Base-by-base conservation (phyloP, 2,888 invertebrate genomes). In the Xanthia icteritia region DNA sequence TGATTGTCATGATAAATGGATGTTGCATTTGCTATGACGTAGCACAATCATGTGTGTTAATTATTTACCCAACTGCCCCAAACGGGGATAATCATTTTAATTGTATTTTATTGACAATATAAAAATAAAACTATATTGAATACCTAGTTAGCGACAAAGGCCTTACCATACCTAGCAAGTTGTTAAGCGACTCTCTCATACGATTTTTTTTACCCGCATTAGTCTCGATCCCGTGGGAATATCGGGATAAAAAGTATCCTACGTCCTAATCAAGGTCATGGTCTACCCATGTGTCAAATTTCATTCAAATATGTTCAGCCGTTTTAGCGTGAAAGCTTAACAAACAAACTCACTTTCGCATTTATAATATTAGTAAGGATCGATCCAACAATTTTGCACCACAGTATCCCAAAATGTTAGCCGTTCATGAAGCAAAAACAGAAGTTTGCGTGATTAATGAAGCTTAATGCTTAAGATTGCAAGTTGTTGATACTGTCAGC, bases 391-490 rank as follows among this genome's bases (percentile, higher is more conserved):
- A 70, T 66, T 79, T 79, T 42, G 42, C 71, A 58, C 54, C 45
- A 27, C 20, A 76, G 2, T 54, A 39, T 64, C 51, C 64, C 13
- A 48, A 60, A 75, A 66, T 73, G 63, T 80, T 73, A 48, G 54
- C 66, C 42, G 31, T 61, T 67, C 48, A 11, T 39, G 48, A 31
- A 83, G 76, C 83, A 85, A 85, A 90, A 87, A 85, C 84, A 86
- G 86, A 89, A 83, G 84, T 83, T 73, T 69, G 6, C 75, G 75
- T 89, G 89, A 90, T 89, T 89, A 90, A 90, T 90, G 88, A 74
- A 45, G 73, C 79, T 79, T 77, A 81, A 81, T 87, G 84, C 80
- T 80, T 66, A 61, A 81, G 81, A 85, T 84, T 71, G 76, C 71
- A 68, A 83, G 79, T 80, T 84, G 82, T 83, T 82, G 89, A 89